These are phyloP conservation scores for Percopsis transmontana DNA, from an alignment of 2,113 vertebrate species.

Conservation along the genomic window DNA sequence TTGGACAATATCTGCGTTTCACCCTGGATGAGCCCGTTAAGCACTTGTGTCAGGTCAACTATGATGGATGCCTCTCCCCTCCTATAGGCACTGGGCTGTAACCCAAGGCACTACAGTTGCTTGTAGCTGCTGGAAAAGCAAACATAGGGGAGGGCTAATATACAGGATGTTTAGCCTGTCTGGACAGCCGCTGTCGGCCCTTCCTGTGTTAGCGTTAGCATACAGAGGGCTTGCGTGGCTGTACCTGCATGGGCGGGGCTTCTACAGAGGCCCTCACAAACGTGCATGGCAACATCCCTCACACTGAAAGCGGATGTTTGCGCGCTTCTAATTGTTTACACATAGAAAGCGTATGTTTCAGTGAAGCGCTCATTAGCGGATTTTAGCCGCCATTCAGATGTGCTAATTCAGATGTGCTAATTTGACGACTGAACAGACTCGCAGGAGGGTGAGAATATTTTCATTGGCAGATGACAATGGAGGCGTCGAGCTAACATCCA, in stretches of 20 bases:
- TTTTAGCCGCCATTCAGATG: constrained; percentile 22
- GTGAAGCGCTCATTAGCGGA: constrained; percentile 42
- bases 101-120: constrained; percentile 55
- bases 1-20: constrained; percentile 4
- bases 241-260: too few species aligned
- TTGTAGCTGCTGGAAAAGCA: constrained; percentile 52
- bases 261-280: constrained; percentile 11
- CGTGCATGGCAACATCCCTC: not conserved
- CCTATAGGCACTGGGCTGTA: constrained; percentile 24
- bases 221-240: constrained; percentile 2
- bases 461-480: constrained; percentile 34
- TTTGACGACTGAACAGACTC: constrained; percentile 18
- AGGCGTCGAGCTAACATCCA: not conserved
- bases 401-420: constrained; percentile 30
- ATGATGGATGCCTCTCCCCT: constrained; percentile 58
- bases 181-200: constrained; percentile 11
- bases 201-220: constrained; percentile 7
- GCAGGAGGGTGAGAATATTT: constrained; percentile 19
- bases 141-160: constrained; percentile 47
- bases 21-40: constrained; percentile 29
- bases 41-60: constrained; percentile 23
- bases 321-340: constrained; percentile 25
- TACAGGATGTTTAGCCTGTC: constrained; percentile 43
- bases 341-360: constrained; percentile 2
- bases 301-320: constrained; percentile 11